Evolutionary conservation across 2,113 vertebrate species (phyloP).

Genomic region (Microtus ochrogaster): DNA sequence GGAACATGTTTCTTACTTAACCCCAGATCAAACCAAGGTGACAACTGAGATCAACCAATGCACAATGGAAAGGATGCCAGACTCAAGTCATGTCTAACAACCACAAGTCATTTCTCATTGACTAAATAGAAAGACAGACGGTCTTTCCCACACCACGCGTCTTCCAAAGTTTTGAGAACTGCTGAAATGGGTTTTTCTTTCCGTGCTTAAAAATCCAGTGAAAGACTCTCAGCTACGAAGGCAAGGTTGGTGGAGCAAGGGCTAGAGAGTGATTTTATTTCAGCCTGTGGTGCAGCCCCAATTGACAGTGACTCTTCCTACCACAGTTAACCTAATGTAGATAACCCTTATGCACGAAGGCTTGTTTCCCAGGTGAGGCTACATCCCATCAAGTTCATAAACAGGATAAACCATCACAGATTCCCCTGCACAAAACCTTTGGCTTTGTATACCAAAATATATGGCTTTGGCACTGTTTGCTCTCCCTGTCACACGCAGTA

Average conservation of each 20-base stretch:
- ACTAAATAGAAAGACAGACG: not conserved
- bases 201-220: not conserved
- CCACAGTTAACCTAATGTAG: not conserved
- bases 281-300: not conserved
- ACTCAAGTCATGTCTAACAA: not conserved
- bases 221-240: not conserved
- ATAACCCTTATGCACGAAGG: not conserved
- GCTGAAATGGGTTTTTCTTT: not conserved
- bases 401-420: not conserved
- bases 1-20: not conserved
- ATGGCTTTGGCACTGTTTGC: not conserved
- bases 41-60: not conserved
- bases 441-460: not conserved
- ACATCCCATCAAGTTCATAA: not conserved
- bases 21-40: not conserved
- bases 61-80: not conserved
- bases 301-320: not conserved
- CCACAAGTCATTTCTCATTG: not conserved
- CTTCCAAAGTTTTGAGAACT: not conserved
- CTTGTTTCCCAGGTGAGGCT: not conserved
- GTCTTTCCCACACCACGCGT: not conserved
- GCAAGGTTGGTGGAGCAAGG: not conserved
- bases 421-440: not conserved
- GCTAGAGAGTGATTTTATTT: not conserved
- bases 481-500: not conserved